Percentiles rank a stretch among this genome's conserved stretches.
Evolutionary conservation across 2,888 invertebrate species (phyloP).

Genomic region (Dromius quadrimaculatus): DNA sequence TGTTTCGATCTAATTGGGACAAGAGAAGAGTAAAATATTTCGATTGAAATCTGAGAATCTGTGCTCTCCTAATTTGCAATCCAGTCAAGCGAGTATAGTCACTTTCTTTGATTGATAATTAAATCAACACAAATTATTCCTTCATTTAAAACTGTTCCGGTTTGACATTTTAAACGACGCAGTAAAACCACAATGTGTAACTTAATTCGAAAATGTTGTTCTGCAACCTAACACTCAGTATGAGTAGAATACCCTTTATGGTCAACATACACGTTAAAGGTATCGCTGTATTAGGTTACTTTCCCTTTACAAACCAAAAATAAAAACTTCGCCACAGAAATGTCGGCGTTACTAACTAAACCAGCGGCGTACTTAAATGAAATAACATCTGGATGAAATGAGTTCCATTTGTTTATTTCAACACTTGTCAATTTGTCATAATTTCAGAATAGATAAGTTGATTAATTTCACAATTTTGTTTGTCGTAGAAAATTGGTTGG

Average conservation of each 20-base stretch:
- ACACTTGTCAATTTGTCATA: background rate
- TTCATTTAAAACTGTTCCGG: too few species aligned
- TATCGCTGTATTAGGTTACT: slow-evolving; percentile 18
- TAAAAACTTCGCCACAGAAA: slow-evolving; percentile 31
- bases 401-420: background rate
- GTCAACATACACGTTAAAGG: slow-evolving; percentile 5
- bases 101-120: too few species aligned
- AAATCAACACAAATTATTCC: too few species aligned
- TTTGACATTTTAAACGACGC: too few species aligned
- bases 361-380: slow-evolving; percentile 15
- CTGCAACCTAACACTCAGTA: slow-evolving; percentile 2
- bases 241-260: slow-evolving; percentile 8
- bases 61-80: too few species aligned
- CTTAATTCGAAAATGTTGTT: slow-evolving; percentile 22
- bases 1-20: too few species aligned
- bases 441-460: slow-evolving; percentile 2
- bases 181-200: too few species aligned
- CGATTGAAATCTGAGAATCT: too few species aligned
- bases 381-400: background rate
- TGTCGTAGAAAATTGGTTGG: slow-evolving; percentile 11
- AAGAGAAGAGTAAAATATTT: too few species aligned
- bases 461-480: slow-evolving; percentile 14
- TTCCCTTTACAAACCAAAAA: slow-evolving; percentile 19
- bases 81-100: too few species aligned
- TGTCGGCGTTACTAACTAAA: slow-evolving; percentile 10